Base-by-base conservation (phyloP, 2,113 vertebrate genomes). In the Scytalopus superciliaris region DNA sequence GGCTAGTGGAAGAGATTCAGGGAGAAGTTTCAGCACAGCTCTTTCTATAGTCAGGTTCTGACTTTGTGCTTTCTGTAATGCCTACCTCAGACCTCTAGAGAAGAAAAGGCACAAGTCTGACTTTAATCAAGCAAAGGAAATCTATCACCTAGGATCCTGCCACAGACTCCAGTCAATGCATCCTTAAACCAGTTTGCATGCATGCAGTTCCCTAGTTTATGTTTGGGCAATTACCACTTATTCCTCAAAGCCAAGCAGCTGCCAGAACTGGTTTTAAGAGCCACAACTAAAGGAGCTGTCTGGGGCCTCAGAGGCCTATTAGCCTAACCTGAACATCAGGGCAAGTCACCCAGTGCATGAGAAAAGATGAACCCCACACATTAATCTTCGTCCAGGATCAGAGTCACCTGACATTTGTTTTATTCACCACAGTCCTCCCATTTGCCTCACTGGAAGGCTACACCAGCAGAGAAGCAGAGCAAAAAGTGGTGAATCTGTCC, bases 241-340 rank as follows among this genome's bases (percentile, higher is more conserved):
- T 2, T 87, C 69, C 81, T 87, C 74, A 77, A 94, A 95, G 73
- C 35, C 56, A 77, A 13, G 84, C 60, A 94, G 84, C 93, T 94
- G 76, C 89, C 89, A 93, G 91, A 94, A 95, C 94, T 84, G 68
- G 96, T 96, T 97, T 84, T 59, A 94, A 93, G 39, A 92, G 47
- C 73, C 89, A 93, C 90, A 94, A 90, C 86, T 96, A 49, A 95
- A 80, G 64, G 47, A 95, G 44, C 7, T 77, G 55, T 67, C 28
- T 90, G 64, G 21, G 76, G 39, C 94, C 59, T 59, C 47, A 67
- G 85, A 92, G 79, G 76, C 59, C 72, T 53, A 94, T 84, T 74
- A 96, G 80, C 76, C 86, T 84, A 95, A 94, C 89, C 76, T 74
- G 83, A 93, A 86, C 76, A 94, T 70, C 87, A 90, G 68, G 86